Base-by-base conservation (phyloP, 1,140 invertebrate species). In the Cylas formicarius region DNA sequence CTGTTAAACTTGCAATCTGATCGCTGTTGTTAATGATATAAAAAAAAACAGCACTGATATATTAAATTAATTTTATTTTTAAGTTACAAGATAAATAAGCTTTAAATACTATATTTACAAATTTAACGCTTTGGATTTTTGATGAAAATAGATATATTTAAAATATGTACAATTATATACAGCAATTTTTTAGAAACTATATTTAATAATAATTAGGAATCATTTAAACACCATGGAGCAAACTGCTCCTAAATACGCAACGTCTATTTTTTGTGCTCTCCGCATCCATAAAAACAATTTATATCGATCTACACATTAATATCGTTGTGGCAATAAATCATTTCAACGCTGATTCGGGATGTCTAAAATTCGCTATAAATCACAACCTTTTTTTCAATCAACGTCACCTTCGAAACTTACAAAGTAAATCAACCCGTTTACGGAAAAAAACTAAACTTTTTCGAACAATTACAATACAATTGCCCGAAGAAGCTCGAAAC, bases 81-180 rank as follows among this genome's bases (percentile, higher is more conserved):
- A n/a, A n/a, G n/a, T n/a, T n/a, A n/a, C n/a, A n/a, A n/a, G n/a
- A n/a, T n/a, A n/a, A n/a, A n/a, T n/a, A n/a, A 35, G 33, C 33
- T 35, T 35, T 16, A 35, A 35, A 35, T 38, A 29, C 44, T 56
- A 56, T 56, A 16, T n/a, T n/a, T 56, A 56, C 53, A 56, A n/a
- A 21, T 52, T 39, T 44, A 52, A 49, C 51, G 52, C 53, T 55
- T 55, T 55, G 50, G 50, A 43, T 44, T 51, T 48, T 33, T 55
- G 53, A 43, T 43, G 40, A 55, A 55, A 55, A 55, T 55, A 52
- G 11, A 29, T 52, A 55, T 45, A 35, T 55, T 52, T 52, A 52
- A 45, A 55, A 45, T 48, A 49, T 55, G 44, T 55, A 31, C 52
- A n/a, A n/a, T n/a, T n/a, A n/a, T n/a, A n/a, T n/a, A n/a, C n/a